Evolutionary conservation across 1,140 invertebrate species (phyloP), one percentile per base, ranked within the genome.

Genomic region (Aphaenogaster rudis): DNA sequence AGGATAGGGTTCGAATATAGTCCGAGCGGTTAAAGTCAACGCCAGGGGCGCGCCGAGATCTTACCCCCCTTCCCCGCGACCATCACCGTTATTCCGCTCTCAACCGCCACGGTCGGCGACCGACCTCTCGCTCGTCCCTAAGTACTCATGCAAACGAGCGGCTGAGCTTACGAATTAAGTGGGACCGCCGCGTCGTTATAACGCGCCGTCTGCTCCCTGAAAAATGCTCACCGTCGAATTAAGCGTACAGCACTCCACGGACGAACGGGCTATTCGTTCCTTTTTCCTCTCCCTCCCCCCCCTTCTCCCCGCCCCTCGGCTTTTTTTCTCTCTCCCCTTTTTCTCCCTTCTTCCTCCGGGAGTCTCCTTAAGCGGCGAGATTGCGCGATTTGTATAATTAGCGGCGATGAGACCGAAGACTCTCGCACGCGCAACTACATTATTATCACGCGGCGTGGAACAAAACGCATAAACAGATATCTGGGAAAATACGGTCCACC

Each of bases 21-120:
- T 74, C 79, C 61, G 86, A 69, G 54, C 64, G 80, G 80, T 91
- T 91, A 91, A 91, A 91, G 90, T 91, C 90, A 91, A 91, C 88
- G 90, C 79, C 80, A 79, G 77, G 57, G 79, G 52, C 72, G 71
- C 76, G 28, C 57, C 79, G 17, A 80, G 45, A 87, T 78, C 72
- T 79, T 66, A 50, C 79, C 86, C 3, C 21, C 59, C 11, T 0
- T 21, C 3, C 81, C 64, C 59, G 5, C 81, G 63, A 39, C 81
- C 66, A 74, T 71, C 69, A 13, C 42, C 45, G 54, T 74, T 84
- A 72, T 84, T 74, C 69, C 67, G 69, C 64, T 54, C 64, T 54
- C 81, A 66, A 54, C 76, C 36, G 17, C 36, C 71, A 69, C 42
- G 11, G 66, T 21, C 66, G 66, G 0, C 66, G 42, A 69, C 42